Evolutionary conservation across 2,888 invertebrate genomes (phyloP).

Genomic region (Synanthedon tipuliformis): DNA sequence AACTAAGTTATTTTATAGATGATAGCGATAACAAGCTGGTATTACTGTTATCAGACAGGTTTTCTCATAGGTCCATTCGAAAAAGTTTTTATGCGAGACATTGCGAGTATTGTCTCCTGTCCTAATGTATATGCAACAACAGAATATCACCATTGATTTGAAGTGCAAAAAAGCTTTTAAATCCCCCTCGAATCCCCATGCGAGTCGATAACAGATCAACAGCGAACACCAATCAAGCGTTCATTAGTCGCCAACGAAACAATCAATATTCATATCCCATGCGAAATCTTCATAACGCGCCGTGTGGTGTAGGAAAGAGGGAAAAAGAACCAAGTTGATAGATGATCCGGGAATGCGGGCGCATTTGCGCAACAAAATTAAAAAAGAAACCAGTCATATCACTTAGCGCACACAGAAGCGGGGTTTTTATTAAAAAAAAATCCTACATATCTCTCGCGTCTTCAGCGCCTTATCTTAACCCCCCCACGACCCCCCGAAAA

Average conservation of each 20-base stretch:
- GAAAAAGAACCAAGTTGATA: constrained; percentile 42
- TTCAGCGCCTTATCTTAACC: constrained; percentile 56
- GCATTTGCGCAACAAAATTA: constrained; percentile 64
- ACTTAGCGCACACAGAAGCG: constrained; percentile 68
- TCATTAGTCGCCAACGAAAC: constrained; percentile 55
- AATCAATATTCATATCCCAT: constrained; percentile 70
- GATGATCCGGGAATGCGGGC: constrained; percentile 50
- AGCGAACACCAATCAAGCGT: constrained; percentile 59
- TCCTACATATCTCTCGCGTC: constrained; percentile 68
- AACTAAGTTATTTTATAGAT: too few relatives aligned
- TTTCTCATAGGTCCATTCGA: too few relatives aligned
- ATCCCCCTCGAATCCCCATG: constrained; percentile 21
- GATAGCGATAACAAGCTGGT: too few relatives aligned
- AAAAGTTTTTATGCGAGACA: too few relatives aligned
- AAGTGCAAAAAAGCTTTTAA: constrained; percentile 34
- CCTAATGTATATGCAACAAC: constrained; percentile 4
- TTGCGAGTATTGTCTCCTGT: too few relatives aligned
- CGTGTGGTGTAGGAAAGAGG: constrained; percentile 20
- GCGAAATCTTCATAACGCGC: constrained; percentile 56
- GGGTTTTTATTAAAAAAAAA: constrained; percentile 63
- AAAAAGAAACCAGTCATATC: constrained; percentile 68
- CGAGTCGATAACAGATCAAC: constrained; percentile 50
- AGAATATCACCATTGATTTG: constrained; percentile 21
- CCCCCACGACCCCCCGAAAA: constrained; percentile 20
- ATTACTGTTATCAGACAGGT: too few relatives aligned